A percentile compares a stretch with the other conserved stretches of the same genome.
These are phyloP conservation scores for Cristatella mucedo DNA, from an alignment of 2,888 invertebrate genomes.

Conservation along the genomic window DNA sequence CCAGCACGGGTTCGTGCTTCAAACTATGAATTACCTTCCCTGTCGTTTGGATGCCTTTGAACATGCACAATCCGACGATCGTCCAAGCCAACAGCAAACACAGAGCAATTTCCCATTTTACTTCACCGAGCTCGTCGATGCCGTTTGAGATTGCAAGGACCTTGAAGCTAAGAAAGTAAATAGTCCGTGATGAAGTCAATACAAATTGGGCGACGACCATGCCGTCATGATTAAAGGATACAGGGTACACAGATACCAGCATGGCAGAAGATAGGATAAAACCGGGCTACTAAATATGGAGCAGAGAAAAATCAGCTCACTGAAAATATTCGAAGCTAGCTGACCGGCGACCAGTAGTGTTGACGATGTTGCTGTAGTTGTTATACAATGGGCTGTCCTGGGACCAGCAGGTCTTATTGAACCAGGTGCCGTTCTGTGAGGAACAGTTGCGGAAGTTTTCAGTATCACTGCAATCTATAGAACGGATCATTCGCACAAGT, in stretches of 20 bases:
- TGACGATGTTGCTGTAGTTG: constrained; percentile 15
- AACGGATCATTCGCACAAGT: too few relatives aligned
- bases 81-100: constrained; percentile 29
- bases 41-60: constrained; percentile 32
- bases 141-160: constrained; percentile 55
- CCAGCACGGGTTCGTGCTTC: too few relatives aligned
- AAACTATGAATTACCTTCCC: constrained; percentile 36
- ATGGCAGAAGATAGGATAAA: too few relatives aligned
- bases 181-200: too few relatives aligned
- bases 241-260: too few relatives aligned
- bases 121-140: constrained; percentile 24
- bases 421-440: constrained; percentile 28
- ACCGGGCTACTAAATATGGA: too few relatives aligned
- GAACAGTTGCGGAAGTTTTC: constrained; percentile 29
- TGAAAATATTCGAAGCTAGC: constrained; percentile 44
- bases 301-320: too few relatives aligned
- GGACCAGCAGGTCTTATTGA: constrained; percentile 25
- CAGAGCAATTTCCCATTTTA: constrained; percentile 29
- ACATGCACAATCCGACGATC: constrained; percentile 29
- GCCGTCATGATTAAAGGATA: too few relatives aligned
- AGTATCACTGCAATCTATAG: constrained; percentile 5
- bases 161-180: too few relatives aligned
- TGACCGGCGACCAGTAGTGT: constrained; percentile 2
- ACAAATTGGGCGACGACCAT: too few relatives aligned
- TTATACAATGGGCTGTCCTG: constrained; percentile 17